Percentiles rank a stretch among this genome's conserved stretches.
Evolutionary conservation across 2,797 vertebrate species (phyloP).

Genomic region (Falco concolor): DNA sequence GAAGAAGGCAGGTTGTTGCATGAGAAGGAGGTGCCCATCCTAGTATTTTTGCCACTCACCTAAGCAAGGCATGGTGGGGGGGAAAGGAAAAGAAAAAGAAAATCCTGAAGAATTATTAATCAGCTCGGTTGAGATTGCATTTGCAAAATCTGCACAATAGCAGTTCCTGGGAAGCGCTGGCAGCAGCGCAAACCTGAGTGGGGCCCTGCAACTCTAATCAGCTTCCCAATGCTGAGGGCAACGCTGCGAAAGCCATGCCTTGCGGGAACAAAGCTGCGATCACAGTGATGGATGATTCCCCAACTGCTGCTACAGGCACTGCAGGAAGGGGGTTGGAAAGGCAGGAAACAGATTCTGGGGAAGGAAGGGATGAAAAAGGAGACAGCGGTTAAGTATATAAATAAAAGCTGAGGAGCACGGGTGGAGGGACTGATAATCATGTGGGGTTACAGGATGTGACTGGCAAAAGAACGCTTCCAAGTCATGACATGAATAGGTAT

Average conservation of each 20-base stretch:
- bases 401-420: background rate
- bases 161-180: background rate
- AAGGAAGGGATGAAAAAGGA: background rate
- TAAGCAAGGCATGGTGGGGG: rapidly evolving
- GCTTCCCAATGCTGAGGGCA: background rate
- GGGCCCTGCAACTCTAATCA: background rate
- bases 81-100: rapidly evolving
- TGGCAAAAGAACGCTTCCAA: background rate
- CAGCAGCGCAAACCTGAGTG: background rate
- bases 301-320: background rate
- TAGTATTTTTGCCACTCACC: background rate
- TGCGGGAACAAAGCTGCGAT: background rate
- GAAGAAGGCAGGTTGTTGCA: background rate
- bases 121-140: background rate
- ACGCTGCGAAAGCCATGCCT: background rate
- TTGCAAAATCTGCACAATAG: background rate
- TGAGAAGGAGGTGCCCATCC: rapidly evolving
- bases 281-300: background rate
- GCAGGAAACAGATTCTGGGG: background rate
- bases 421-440: background rate
- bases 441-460: background rate
- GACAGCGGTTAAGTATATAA: background rate
- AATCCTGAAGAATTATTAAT: background rate
- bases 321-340: background rate
- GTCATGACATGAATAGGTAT: background rate